These are phyloP conservation scores for Orycteropus afer DNA, from an alignment of 2,113 vertebrate species.

Conservation along the genomic window DNA sequence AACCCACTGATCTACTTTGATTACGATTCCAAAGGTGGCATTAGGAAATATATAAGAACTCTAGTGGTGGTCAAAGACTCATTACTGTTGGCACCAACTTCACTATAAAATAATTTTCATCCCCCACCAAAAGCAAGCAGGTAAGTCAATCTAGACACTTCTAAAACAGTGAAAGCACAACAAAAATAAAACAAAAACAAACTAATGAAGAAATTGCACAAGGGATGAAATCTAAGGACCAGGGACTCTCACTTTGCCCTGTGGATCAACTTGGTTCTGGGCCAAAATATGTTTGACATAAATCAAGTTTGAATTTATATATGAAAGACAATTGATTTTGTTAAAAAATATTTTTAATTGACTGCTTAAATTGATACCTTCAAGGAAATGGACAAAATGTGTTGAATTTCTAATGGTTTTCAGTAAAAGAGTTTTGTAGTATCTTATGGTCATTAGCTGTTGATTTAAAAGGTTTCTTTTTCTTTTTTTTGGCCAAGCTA, in stretches of 20 bases:
- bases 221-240: not conserved
- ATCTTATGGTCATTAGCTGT: not conserved
- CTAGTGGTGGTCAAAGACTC: not conserved
- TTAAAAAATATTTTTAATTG: not conserved
- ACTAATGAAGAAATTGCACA: not conserved
- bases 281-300: not conserved
- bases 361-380: not conserved
- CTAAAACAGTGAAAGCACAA: not conserved
- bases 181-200: not conserved
- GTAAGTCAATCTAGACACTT: not conserved
- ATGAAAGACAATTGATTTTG: not conserved
- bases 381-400: not conserved
- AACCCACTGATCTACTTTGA: not conserved
- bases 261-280: not conserved
- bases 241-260: not conserved
- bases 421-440: not conserved
- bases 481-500: not conserved
- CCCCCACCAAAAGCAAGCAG: not conserved
- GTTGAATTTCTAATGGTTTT: not conserved
- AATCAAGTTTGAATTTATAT: not conserved
- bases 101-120: not conserved
- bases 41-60: not conserved
- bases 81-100: not conserved
- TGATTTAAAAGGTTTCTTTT: not conserved
- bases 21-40: not conserved